Evolutionary conservation across 2,113 vertebrate genomes (phyloP).

Genomic region (Scolopax mira): DNA sequence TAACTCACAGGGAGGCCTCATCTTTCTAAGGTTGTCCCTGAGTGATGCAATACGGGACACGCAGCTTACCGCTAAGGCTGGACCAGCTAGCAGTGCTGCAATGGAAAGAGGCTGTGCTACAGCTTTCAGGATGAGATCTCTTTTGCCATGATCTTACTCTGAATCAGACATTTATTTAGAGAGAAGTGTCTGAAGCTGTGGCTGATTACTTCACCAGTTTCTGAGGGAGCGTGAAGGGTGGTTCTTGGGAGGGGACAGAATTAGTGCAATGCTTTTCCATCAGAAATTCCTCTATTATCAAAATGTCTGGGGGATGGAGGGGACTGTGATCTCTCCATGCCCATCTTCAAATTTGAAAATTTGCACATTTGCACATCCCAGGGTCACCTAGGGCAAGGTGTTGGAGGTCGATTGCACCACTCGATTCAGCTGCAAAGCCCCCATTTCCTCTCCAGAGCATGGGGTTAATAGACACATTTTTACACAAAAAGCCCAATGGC

Average conservation of each 20-base stretch:
- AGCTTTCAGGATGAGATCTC: conserved; percentile 7
- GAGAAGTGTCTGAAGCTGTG: background rate
- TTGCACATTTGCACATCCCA: background rate
- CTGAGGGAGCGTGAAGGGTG: conserved; percentile 8
- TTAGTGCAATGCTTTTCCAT: background rate
- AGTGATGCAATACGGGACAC: background rate
- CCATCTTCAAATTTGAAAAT: background rate
- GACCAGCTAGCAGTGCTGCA: background rate
- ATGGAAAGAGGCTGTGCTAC: background rate
- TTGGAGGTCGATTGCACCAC: background rate
- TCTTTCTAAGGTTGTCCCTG: background rate
- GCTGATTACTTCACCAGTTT: conserved; percentile 7
- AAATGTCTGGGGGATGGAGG: background rate
- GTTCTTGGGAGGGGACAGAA: conserved; percentile 8
- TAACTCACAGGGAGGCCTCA: background rate
- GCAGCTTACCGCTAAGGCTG: background rate
- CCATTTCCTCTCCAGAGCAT: background rate
- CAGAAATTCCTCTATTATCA: background rate
- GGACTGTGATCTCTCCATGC: background rate
- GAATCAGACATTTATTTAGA: conserved; percentile 40
- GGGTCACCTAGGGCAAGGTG: background rate
- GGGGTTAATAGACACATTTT: background rate
- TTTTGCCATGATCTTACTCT: conserved; percentile 57
- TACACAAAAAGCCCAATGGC: background rate
- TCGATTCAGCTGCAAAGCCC: background rate